Evolutionary conservation across 2,888 invertebrate genomes (phyloP), one percentile per base, ranked within the genome.

Genomic region (Cartodere bifasciata): DNA sequence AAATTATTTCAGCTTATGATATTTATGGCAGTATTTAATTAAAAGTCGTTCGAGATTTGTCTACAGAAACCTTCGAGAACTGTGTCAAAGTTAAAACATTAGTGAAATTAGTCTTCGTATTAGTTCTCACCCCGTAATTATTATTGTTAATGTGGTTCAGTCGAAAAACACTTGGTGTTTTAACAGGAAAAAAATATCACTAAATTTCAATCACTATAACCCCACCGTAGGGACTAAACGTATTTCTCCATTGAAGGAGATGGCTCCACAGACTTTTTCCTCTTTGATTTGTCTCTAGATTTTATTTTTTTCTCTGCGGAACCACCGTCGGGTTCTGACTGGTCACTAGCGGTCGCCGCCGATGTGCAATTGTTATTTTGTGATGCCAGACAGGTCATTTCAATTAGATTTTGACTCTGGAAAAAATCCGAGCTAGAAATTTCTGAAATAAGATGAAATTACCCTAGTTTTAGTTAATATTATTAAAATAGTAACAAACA

Each of bases 351-450:
- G 14, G 47, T 46, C 16, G 46, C 45, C 37, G 49, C 49, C 31
- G 44, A 36, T 22, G 52, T 43, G 38, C 58, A 60, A 47, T 73
- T 77, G 60, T 77, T 77, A 58, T 77, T 77, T 50, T 74, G 74
- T 20, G 63, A 57, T 39, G 64, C 55, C 45, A 77, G 59, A 57
- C 75, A 75, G 28, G 77, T 74, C 67, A 77, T 74, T 62, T 78
- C 76, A 49, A 75, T 73, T 52, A 63, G 62, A 55, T 63, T 65
- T 58, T 64, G 63, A 54, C 59, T 63, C 61, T 61, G 59, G 58
- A 61, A 60, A 60, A 59, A 59, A 58, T 58, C 58, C 59, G 56
- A 59, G 55, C 60, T 59, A 60, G 59, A 59, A 58, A 54, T 55
- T 56, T 58, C 60, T 60, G 59, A 60, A 60, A 57, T 52, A 57